These are phyloP conservation scores for Parazoanthus atlanticus DNA, from an alignment of 92 coral and sea anemone genomes.

Conservation along the genomic window DNA sequence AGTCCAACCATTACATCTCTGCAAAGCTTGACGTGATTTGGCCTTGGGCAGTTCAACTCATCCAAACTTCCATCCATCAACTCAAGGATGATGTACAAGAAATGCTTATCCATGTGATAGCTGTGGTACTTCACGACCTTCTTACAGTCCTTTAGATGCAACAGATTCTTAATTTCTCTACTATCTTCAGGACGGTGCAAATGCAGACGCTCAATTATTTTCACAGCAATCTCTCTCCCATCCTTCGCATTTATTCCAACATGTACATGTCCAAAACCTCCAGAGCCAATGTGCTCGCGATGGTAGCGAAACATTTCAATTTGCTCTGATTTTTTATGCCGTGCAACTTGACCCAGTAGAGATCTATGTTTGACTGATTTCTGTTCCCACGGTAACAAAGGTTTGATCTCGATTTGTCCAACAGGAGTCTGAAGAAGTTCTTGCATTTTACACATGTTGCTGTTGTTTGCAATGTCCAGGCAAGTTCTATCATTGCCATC, in stretches of 20 bases:
- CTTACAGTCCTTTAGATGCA: constrained; percentile 8
- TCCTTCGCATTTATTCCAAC: constrained; percentile 23
- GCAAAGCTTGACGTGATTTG: background rate
- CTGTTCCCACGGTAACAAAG: constrained; percentile 14
- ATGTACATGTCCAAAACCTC: constrained; percentile 33
- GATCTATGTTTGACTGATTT: background rate
- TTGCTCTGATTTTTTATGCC: background rate
- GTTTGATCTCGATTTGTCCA: background rate
- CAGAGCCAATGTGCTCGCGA: background rate
- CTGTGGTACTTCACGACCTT: constrained; percentile 8
- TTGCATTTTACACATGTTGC: background rate
- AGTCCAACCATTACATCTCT: constrained; percentile 18
- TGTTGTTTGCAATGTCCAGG: background rate
- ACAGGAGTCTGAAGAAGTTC: background rate
- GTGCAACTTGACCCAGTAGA: background rate
- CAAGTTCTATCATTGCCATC: background rate
- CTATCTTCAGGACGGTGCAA: constrained; percentile 22
- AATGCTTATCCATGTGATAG: too few species aligned
- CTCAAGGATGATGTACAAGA: constrained; percentile 26
- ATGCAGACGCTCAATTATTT: background rate
- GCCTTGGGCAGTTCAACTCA: background rate
- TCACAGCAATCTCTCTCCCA: constrained; percentile 9
- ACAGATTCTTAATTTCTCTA: constrained; percentile 21
- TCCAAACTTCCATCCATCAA: constrained; percentile 15
- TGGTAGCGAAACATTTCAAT: background rate